Conservation (phyloP, 1,140 invertebrate species). For the Neodiprion virginianus region DNA sequence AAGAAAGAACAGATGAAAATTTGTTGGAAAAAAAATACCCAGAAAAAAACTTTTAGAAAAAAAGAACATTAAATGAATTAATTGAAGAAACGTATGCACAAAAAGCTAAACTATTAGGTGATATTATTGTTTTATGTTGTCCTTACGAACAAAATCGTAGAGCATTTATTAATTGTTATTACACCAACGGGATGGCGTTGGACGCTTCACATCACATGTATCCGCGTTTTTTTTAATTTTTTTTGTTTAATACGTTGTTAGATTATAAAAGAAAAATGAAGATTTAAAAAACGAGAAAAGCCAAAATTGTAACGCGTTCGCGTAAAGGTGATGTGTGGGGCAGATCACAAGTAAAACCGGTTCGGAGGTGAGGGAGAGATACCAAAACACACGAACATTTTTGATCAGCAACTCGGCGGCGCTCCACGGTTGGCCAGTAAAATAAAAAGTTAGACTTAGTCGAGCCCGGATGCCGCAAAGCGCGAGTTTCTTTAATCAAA, state of each 20-base stretch:
- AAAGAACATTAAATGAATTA: too few species aligned
- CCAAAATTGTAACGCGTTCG: neutral
- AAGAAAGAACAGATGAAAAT: too few species aligned
- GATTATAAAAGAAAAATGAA: conserved; percentile 12
- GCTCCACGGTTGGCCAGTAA: conserved; percentile 57
- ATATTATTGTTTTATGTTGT: conserved; percentile 56
- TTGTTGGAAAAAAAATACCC: too few species aligned
- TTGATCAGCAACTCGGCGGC: conserved; percentile 25
- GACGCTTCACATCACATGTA: conserved; percentile 5
- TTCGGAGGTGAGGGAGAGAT: neutral
- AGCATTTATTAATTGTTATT: conserved; percentile 53
- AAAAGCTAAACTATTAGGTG: conserved; percentile 45
- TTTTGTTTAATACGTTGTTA: conserved; percentile 13
- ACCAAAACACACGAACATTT: neutral
- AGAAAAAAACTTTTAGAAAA: too few species aligned
- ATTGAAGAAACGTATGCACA: neutral
- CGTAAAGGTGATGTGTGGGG: neutral
- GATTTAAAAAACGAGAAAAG: neutral
- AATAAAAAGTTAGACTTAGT: conserved; percentile 46
- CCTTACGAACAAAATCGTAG: conserved; percentile 42
- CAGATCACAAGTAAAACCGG: neutral
- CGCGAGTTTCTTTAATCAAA: conserved; percentile 12
- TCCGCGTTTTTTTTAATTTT: conserved; percentile 14
- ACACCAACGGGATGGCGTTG: conserved; percentile 18
- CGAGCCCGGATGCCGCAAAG: conserved; percentile 42